A percentile compares a stretch with the other conserved stretches of the same genome.
Conservation (phyloP, 2,113 vertebrate genomes). For the Hemiprocne comata region DNA sequence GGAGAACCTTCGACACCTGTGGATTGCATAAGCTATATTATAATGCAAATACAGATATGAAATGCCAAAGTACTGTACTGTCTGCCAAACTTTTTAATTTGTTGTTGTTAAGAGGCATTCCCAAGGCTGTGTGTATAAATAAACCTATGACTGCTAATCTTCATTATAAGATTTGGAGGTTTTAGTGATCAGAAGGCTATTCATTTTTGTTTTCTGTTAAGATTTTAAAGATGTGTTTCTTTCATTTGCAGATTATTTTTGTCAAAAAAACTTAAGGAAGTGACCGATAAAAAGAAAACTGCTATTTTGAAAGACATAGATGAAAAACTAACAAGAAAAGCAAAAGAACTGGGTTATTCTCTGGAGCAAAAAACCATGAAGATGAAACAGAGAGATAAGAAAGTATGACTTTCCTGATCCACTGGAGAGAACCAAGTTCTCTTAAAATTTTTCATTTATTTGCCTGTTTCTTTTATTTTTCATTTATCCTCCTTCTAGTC, state of each 20-base stretch:
- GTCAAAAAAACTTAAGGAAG: constrained; percentile 83
- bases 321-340: constrained; percentile 81
- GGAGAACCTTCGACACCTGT: not conserved
- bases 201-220: not conserved
- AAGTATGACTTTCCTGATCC: constrained; percentile 79
- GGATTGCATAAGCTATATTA: not conserved
- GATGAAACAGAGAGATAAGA: constrained; percentile 93
- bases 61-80: not conserved
- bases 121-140: not conserved
- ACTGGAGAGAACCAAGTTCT: constrained; percentile 22
- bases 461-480: not conserved
- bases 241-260: constrained; percentile 84
- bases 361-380: constrained; percentile 88
- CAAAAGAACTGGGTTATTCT: constrained; percentile 83
- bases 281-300: constrained; percentile 76
- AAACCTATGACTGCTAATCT: not conserved
- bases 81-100: not conserved
- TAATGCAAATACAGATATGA: not conserved
- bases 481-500: not conserved
- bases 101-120: not conserved
- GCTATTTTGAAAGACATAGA: constrained; percentile 80
- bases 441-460: not conserved
- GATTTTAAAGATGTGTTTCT: constrained; percentile 1
- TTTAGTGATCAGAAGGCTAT: not conserved
- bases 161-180: not conserved